Evolutionary conservation across 1,140 invertebrate genomes (phyloP), one percentile per base, ranked within the genome.

Genomic region (Lasioglossum albipes): DNA sequence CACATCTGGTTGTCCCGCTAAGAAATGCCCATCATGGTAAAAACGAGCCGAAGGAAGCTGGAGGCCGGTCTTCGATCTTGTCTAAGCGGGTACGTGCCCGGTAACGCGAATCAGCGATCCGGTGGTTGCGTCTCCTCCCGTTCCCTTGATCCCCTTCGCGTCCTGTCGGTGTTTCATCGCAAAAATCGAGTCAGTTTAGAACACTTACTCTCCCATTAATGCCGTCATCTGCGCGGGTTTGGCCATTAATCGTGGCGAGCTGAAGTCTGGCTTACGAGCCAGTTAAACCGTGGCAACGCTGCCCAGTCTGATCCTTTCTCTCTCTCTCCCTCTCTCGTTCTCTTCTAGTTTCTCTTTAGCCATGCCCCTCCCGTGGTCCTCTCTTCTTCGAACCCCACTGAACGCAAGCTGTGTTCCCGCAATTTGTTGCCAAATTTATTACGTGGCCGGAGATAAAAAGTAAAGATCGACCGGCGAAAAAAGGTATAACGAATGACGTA

Each of bases 401-500:
- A 76, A 78, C 80, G 79, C 84, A 86, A 87, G 84, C 85, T 87
- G 84, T 79, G 85, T 87, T 86, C 85, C 86, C 84, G 85, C 84
- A 86, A 87, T 87, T 87, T 87, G 85, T 86, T 87, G 81, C 85
- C 80, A 87, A 87, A 85, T 85, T 86, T 87, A 88, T 88, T 87
- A 87, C 87, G 79, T 70, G 68, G 68, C 68, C 73, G 22, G 54
- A 83, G 84, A 86, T 83, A 85, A 85, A 82, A 85, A 86, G 75
- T 65, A 85, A 76, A 79, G 81, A 80, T 85, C 75, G 84, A 70
- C 57, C 59, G 59, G 62, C 52, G 73, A 85, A 85, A 83, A 85
- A 75, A 72, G 80, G 71, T 68, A 59, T 49, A 78, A 64, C 72
- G 80, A 86, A 85, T 86, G 84, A 86, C 81, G 84, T 83, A 86